Conservation (phyloP, 1,140 invertebrate species). For the Drosophila orosa region DNA sequence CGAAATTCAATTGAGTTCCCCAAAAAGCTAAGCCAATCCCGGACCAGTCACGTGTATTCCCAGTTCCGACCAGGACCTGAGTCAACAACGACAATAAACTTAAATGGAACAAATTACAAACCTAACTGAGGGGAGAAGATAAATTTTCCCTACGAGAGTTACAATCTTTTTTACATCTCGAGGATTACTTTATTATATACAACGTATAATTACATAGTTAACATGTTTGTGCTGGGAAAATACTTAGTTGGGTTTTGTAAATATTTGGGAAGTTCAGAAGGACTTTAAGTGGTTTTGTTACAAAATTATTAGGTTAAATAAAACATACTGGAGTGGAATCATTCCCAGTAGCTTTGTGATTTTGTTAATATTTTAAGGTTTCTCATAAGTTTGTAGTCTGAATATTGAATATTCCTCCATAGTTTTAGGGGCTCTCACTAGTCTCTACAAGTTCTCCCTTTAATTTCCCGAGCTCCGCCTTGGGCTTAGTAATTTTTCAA, state of each 20-base stretch:
- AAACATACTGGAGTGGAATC: no score
- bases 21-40: constrained; percentile 53
- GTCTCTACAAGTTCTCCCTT: background rate
- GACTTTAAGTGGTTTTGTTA: background rate
- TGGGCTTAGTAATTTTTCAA: constrained; percentile 45
- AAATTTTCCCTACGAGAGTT: background rate
- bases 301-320: background rate
- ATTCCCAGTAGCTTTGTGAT: background rate
- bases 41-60: constrained; percentile 51
- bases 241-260: background rate
- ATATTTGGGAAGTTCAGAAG: background rate
- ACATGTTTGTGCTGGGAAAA: background rate
- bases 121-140: background rate
- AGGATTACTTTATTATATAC: background rate
- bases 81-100: constrained; percentile 28
- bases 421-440: no score
- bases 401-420: background rate
- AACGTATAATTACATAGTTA: background rate
- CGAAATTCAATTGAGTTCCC: constrained; percentile 67
- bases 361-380: background rate
- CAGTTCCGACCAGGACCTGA: constrained; percentile 10
- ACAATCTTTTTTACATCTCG: background rate
- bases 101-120: constrained; percentile 15
- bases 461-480: background rate
- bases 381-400: no score